Base-by-base conservation (phyloP, 2,888 invertebrate genomes). In the Rotaria socialis region DNA sequence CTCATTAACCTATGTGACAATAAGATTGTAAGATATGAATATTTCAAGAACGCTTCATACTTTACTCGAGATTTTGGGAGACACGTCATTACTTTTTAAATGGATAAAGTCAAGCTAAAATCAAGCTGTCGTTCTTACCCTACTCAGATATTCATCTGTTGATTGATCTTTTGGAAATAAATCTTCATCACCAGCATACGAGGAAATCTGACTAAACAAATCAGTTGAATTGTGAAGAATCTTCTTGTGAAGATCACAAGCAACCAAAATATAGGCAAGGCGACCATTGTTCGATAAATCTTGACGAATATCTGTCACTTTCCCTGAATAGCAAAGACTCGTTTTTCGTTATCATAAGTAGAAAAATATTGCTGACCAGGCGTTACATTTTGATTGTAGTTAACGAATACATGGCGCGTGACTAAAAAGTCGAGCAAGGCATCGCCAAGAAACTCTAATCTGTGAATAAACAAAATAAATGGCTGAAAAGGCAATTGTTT, bases 201-300 rank as follows among this genome's bases (percentile, higher is more conserved):
- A 7, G 1, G 52, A 5, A 35, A 86, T 47, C 7, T 86, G 43
- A 19, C 24, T 24, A 16, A 27, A 85, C 22, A 87, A 43, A n/a
- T 50, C 67, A 43, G 75, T 56, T 47, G 85, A 85, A 47, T n/a
- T n/a, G 11, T 85, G 41, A 10, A 75, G 27, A n/a, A 87, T 58
- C 41, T 87, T 84, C 50, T 50, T 60, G 8, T 85, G n/a, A 67
- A 87, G 85, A 55, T n/a, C 58, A 58, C 85, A 85, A n/a, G 85
- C 80, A 10, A 88, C 88, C 19, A 86, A 80, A 16, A 88, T 52
- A 84, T 85, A 80, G 22, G 88, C 87, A 56, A 88, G 86, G 19
- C 86, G 60, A 27, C 86, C 75, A 55, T 88, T 88, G 35, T 88
- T 88, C 22, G 86, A 86, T 16, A 88, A 85, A 84, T 88, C 87